Evolutionary conservation across 1,140 invertebrate species (phyloP).

Genomic region (Aphidius ervi): DNA sequence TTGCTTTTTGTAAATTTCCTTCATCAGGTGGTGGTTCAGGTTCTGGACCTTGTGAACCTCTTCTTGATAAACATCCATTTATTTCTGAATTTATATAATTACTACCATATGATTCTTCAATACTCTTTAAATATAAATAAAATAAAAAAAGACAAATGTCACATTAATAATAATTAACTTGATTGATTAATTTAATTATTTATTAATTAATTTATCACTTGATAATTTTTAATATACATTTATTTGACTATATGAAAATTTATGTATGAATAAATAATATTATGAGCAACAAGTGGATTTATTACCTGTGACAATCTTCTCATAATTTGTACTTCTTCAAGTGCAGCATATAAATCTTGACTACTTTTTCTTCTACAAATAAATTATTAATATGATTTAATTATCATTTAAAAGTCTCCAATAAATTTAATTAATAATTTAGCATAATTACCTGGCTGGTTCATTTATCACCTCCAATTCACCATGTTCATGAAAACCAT

Average conservation of each 20-base stretch:
- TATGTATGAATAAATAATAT: not conserved
- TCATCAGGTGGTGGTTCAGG: conserved; percentile 42
- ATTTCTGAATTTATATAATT: conserved; percentile 29
- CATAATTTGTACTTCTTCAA: conserved; percentile 43
- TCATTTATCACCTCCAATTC: conserved; percentile 35
- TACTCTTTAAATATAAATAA: conserved; percentile 27
- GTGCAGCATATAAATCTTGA: conserved; percentile 39
- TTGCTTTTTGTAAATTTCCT: conserved; percentile 59
- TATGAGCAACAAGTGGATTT: not conserved
- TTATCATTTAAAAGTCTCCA: not conserved
- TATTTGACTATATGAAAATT: not conserved
- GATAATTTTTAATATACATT: too few species aligned
- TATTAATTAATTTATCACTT: too few species aligned
- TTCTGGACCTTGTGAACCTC: conserved; percentile 37
- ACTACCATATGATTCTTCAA: conserved; percentile 35
- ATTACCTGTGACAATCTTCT: conserved; percentile 41
- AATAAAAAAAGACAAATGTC: not conserved
- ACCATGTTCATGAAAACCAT: conserved; percentile 40
- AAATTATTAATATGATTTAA: conserved; percentile 5
- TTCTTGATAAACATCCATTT: conserved; percentile 29
- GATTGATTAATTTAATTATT: not conserved
- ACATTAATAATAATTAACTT: not conserved
- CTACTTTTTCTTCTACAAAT: conserved; percentile 36
- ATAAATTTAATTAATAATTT: conserved; percentile 10
- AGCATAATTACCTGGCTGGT: not conserved